phyloP scores from a whole-genome alignment of 2,113 vertebrate genomes.

The Corythornis vintsioides region DNA sequence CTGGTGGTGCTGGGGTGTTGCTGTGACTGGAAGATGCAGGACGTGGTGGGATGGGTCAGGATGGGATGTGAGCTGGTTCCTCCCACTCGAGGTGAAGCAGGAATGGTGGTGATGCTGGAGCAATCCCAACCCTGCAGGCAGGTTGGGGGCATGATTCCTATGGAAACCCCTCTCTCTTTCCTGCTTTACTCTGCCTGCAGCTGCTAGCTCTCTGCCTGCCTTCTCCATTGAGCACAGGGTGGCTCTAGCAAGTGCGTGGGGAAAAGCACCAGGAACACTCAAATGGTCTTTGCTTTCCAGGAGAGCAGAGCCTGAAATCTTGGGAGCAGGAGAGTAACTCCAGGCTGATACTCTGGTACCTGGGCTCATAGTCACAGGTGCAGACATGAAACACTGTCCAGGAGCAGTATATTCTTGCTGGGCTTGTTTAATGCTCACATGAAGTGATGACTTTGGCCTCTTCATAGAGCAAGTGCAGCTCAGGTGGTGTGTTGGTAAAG shows the following conservation, averaged over 20 bases:
- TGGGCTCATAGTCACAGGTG: rapidly evolving
- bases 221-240: neutral
- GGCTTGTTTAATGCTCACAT: neutral
- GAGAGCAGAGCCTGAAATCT: neutral
- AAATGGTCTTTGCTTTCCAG: neutral
- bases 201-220: neutral
- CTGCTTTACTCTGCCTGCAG: neutral
- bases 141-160: neutral
- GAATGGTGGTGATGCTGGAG: rapidly evolving
- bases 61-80: neutral
- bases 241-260: neutral
- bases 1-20: neutral
- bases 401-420: neutral
- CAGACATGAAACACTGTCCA: neutral
- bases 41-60: neutral
- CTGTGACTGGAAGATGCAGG: neutral
- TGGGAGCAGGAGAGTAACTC: neutral
- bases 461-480: neutral
- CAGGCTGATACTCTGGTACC: rapidly evolving
- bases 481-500: neutral
- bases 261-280: neutral
- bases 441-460: neutral
- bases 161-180: neutral
- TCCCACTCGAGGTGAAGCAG: neutral
- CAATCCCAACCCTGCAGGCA: neutral